Base-by-base conservation (phyloP, 2,797 vertebrate species). In the Acipenser oxyrinchus region DNA sequence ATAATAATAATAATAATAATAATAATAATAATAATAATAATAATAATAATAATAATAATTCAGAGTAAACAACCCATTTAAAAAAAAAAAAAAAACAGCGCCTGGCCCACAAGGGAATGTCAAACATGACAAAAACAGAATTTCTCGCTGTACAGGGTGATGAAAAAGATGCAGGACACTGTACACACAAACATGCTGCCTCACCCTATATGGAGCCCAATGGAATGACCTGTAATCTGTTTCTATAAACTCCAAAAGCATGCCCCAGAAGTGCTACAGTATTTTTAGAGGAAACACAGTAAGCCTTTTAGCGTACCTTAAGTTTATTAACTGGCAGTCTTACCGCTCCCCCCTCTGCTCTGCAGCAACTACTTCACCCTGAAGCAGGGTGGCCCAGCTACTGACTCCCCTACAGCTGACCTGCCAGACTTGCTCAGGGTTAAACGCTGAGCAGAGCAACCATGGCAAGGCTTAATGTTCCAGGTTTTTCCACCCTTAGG, bases 381-480 rank as follows among this genome's bases (percentile, higher is more conserved):
- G 60, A 48, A 55, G 60, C 68, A 70, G 63, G 23, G 23, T 37
- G 10, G 60, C 8, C 55, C 23, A 48, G 60, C 18, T 18, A 37
- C 8, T 10, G 60, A 74, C 73, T 73, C 60, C 71, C 76, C 78
- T 70, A 63, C 23, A 62, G 80, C 76, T 76, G 66, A 74, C 66
- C 79, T 84, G 83, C 82, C 85, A 86, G 70, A 80, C 81, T 70
- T 2, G 80, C 80, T 85, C 79, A 84, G 68, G 77, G 82, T 83
- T 83, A 78, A 74, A 70, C 73, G 78, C 76, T 68, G 71, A 60
- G 60, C 77, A 83, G 81, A 83, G 76, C 74, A 64, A 61, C 76
- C 74, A 69, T 79, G 82, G 81, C 81, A 79, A 74, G 78, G 69
- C 81, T 78, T 80, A 79, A 81, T 79, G 83, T 80, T 85, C 77